Evolutionary conservation across 2,888 invertebrate genomes (phyloP).

Genomic region (Hypolimnas misippus): DNA sequence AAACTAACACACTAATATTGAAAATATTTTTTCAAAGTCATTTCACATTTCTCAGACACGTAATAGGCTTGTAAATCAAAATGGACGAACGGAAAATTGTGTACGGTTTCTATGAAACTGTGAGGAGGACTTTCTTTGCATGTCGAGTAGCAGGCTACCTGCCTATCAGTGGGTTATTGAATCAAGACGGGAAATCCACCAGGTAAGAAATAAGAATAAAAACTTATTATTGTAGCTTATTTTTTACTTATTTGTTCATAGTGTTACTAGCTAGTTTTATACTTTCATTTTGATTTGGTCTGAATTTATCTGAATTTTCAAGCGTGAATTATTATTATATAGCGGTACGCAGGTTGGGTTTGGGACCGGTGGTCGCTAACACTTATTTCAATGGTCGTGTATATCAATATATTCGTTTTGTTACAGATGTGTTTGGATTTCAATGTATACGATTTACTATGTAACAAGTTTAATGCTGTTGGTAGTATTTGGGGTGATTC

Average conservation of each 20-base stretch:
- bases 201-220: constrained; percentile 26
- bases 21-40: neutral
- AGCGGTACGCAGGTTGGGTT: too few species aligned
- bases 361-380: too few species aligned
- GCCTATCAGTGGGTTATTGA: constrained; percentile 38
- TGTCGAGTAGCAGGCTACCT: constrained; percentile 34
- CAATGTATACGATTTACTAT: constrained; percentile 21
- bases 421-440: constrained; percentile 30
- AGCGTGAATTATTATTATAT: too few species aligned
- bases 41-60: neutral
- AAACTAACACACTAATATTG: neutral
- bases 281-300: too few species aligned
- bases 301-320: too few species aligned
- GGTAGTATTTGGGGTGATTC: neutral
- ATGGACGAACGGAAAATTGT: constrained; percentile 19
- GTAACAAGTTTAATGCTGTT: neutral
- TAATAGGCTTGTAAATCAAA: neutral
- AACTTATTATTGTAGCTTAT: too few species aligned
- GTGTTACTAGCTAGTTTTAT: too few species aligned
- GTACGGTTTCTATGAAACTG: constrained; percentile 36
- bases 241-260: too few species aligned
- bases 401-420: constrained; percentile 5
- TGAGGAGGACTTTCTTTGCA: constrained; percentile 27
- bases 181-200: constrained; percentile 23
- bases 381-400: neutral